Evolutionary conservation across 2,888 invertebrate species (phyloP).

Genomic region (Synergus laeviventris): DNA sequence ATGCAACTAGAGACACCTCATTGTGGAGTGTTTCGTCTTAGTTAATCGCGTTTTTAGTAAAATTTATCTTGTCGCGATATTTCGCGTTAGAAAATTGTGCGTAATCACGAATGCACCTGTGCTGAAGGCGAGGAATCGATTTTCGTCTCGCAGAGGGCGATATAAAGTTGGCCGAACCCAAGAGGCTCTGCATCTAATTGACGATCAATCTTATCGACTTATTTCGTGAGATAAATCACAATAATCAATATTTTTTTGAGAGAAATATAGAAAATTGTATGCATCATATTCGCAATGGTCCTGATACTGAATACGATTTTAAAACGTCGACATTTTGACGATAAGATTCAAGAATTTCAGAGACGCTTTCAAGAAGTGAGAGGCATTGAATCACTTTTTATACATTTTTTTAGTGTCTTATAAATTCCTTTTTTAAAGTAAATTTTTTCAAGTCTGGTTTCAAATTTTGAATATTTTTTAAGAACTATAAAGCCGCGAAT

Average conservation of each 20-base stretch:
- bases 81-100: slow-evolving; percentile 32
- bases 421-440: background rate
- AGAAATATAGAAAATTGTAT: too few species aligned
- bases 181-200: slow-evolving; percentile 5
- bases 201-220: background rate
- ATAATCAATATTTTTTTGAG: background rate
- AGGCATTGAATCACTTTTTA: background rate
- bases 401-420: background rate
- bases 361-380: background rate
- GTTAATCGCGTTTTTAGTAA: slow-evolving; percentile 68
- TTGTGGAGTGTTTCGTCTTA: slow-evolving; percentile 60
- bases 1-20: slow-evolving; percentile 24
- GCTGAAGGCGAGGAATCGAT: background rate
- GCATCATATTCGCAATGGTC: too few species aligned
- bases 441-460: background rate
- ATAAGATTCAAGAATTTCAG: background rate
- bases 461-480: background rate
- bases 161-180: slow-evolving; percentile 24
- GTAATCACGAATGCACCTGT: background rate
- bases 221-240: slow-evolving; percentile 9
- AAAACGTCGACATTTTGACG: background rate
- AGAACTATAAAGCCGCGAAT: background rate
- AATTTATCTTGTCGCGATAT: slow-evolving; percentile 60
- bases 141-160: background rate
- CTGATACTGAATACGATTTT: background rate